Percentiles rank a stretch among this genome's conserved stretches.
Evolutionary conservation across 2,113 vertebrate genomes (phyloP).

Genomic region (Numida meleagris): DNA sequence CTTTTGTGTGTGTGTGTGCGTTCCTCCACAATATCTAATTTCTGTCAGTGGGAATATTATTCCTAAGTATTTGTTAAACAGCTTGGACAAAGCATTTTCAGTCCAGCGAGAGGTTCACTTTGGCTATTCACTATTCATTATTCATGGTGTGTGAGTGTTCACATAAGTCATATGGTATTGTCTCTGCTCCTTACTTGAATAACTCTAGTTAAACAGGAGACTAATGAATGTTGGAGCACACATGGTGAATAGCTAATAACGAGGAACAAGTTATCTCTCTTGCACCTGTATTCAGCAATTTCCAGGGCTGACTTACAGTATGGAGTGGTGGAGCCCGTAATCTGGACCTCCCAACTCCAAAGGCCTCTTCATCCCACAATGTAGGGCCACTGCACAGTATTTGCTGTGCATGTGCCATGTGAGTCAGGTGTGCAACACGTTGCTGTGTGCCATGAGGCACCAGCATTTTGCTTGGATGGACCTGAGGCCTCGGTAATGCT

Average conservation of each 20-base stretch:
- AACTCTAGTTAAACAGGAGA: slow-evolving; percentile 65
- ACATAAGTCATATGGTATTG: slow-evolving; percentile 49
- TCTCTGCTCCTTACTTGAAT: slow-evolving; percentile 60
- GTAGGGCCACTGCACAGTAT: fast-evolving
- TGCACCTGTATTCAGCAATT: slow-evolving; percentile 25
- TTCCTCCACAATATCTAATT: background rate
- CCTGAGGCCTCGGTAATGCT: fast-evolving
- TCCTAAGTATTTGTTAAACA: slow-evolving; percentile 31
- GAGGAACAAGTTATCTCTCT: slow-evolving; percentile 8
- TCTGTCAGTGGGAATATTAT: slow-evolving; percentile 2
- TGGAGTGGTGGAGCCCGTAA: background rate
- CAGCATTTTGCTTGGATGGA: background rate
- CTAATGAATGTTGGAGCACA: slow-evolving; percentile 63
- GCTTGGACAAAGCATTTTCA: slow-evolving; percentile 18
- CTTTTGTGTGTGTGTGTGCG: background rate
- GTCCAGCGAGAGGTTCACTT: slow-evolving; percentile 42
- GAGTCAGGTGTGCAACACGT: background rate
- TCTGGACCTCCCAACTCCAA: background rate
- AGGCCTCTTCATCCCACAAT: background rate
- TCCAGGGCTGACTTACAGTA: background rate
- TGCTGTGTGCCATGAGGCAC: background rate
- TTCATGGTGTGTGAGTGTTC: slow-evolving; percentile 33
- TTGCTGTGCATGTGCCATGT: background rate
- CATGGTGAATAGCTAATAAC: slow-evolving; percentile 61
- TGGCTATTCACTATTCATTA: slow-evolving; percentile 52